Conservation (phyloP, 2,888 invertebrate species). For the Homarus gammarus region DNA sequence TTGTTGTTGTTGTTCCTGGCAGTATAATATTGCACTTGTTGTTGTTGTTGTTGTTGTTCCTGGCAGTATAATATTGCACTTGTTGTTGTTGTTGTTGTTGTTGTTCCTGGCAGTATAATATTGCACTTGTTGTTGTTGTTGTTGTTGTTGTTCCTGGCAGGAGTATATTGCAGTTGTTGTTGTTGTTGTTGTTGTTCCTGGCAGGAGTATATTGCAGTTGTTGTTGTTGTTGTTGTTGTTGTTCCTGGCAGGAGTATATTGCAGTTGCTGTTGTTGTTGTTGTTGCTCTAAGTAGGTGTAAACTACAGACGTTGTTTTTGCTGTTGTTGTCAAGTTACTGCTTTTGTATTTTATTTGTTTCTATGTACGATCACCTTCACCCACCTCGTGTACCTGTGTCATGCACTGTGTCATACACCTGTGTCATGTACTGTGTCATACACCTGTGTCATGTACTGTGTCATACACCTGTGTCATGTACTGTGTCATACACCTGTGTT, state of each 20-base stretch:
- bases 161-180: not conserved
- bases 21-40: not conserved
- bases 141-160: not conserved
- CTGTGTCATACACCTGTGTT: no score
- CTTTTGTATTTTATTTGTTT: not conserved
- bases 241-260: not conserved
- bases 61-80: not conserved
- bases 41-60: not conserved
- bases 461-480: no score
- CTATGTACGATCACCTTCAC: no score
- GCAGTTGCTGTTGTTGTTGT: slow-evolving; percentile 10
- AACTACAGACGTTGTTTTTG: no score
- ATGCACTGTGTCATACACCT: no score
- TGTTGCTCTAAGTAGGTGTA: no score
- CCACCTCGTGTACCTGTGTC: no score
- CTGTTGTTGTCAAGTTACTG: no score
- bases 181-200: not conserved
- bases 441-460: no score
- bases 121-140: not conserved
- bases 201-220: not conserved
- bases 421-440: no score
- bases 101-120: not conserved
- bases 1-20: not conserved
- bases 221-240: slow-evolving; percentile 22
- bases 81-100: not conserved